These are phyloP conservation scores for Cantharis flavilabris DNA, from an alignment of 2,888 invertebrate species.

Conservation along the genomic window DNA sequence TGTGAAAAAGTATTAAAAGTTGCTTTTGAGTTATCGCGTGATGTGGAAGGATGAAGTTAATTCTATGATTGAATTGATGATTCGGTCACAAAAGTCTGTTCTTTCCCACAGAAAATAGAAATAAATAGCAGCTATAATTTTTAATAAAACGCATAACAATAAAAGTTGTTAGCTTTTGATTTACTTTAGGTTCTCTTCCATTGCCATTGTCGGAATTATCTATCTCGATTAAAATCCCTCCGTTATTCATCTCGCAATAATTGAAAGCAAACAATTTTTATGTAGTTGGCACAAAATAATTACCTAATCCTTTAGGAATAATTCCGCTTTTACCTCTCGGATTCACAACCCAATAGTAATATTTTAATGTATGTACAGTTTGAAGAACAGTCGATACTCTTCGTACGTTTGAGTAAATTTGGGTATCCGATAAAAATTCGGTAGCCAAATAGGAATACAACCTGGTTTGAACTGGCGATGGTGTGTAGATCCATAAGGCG, in stretches of 20 bases:
- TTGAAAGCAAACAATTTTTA: background rate
- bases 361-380: slow-evolving; percentile 97
- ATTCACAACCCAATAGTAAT: slow-evolving; percentile 99
- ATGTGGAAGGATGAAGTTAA: background rate
- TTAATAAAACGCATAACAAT: background rate
- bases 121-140: background rate
- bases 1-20: background rate
- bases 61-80: background rate
- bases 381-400: slow-evolving; percentile 97
- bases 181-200: background rate
- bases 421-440: slow-evolving; percentile 97
- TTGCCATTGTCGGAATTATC: background rate
- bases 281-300: slow-evolving; percentile 50
- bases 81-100: background rate
- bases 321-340: slow-evolving; percentile 94
- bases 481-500: slow-evolving; percentile 97
- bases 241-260: background rate
- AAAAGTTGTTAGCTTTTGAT: background rate
- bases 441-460: slow-evolving; percentile 97
- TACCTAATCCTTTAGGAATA: slow-evolving; percentile 92
- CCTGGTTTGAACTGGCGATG: slow-evolving; percentile 91
- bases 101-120: background rate
- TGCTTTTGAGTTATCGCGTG: background rate
- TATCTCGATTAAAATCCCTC: background rate
- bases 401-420: slow-evolving; percentile 95